phyloP scores from a whole-genome alignment of 1,140 invertebrate genomes.

The Brachionus plicatilis region DNA sequence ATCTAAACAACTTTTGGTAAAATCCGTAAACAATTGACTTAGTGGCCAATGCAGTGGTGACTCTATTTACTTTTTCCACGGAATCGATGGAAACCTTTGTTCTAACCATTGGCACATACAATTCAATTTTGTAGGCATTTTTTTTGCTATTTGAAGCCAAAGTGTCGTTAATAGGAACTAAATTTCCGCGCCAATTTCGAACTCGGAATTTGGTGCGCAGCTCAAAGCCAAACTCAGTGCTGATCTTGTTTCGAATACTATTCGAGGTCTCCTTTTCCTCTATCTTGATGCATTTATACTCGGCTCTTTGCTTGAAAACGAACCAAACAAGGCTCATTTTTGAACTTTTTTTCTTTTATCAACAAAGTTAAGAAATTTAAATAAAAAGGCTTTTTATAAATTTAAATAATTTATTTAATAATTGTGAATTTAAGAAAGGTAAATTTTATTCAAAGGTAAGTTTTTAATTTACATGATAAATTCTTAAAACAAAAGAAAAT shows the following conservation, averaged over 20 bases:
- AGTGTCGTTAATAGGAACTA: background rate
- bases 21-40: background rate
- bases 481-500: conserved; percentile 1
- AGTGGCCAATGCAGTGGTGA: background rate
- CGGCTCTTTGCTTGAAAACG: background rate
- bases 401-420: conserved; percentile 34
- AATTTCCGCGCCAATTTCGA: conserved; percentile 15
- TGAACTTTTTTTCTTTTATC: background rate
- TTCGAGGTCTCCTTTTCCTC: background rate
- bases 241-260: background rate
- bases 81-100: background rate
- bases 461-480: background rate
- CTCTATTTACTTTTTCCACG: background rate
- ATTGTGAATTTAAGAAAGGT: background rate
- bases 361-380: conserved; percentile 4
- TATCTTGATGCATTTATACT: background rate
- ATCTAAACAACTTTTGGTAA: background rate
- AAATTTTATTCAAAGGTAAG: background rate
- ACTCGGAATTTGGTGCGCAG: background rate
- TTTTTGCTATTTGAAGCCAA: background rate
- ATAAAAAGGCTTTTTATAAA: background rate
- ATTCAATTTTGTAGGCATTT: conserved; percentile 1
- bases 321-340: background rate
- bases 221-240: background rate
- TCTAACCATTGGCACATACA: background rate